phyloP scores from a whole-genome alignment of 2,113 vertebrate genomes.

The Callorhinus ursinus region DNA sequence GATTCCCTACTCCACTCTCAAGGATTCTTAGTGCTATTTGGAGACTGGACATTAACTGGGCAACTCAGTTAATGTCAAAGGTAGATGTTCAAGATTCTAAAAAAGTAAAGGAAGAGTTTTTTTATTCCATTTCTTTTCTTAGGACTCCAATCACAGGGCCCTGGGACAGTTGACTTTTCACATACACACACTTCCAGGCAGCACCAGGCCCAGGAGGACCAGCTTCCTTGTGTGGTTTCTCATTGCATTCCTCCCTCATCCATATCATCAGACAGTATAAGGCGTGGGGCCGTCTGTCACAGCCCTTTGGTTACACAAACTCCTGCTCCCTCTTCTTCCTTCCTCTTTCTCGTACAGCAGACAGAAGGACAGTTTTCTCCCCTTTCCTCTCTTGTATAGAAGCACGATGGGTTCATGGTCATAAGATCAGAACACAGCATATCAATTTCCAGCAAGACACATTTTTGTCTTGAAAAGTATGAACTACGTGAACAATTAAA shows the following conservation, averaged over 20 bases:
- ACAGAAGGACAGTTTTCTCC: neutral
- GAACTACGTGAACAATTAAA: conserved; percentile 68
- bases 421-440: conserved; percentile 67
- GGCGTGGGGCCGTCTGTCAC: conserved; percentile 81
- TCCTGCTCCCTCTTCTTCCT: conserved; percentile 7
- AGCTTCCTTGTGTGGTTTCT: conserved; percentile 53
- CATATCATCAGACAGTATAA: conserved; percentile 83
- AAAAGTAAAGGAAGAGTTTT: conserved; percentile 80
- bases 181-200: conserved; percentile 60
- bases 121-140: conserved; percentile 77
- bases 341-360: conserved; percentile 71
- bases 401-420: conserved; percentile 60
- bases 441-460: conserved; percentile 72
- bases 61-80: conserved; percentile 84
- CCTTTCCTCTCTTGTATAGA: conserved; percentile 56
- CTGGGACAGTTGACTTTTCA: conserved; percentile 63
- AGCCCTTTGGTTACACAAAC: conserved; percentile 84
- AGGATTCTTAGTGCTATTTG: conserved; percentile 23
- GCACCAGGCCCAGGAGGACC: conserved; percentile 78
- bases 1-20: conserved; percentile 51
- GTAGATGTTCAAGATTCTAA: conserved; percentile 77
- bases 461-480: conserved; percentile 64
- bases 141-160: conserved; percentile 79
- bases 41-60: conserved; percentile 43
- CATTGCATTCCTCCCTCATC: conserved; percentile 75